Evolutionary conservation across 2,888 invertebrate genomes (phyloP), one percentile per base, ranked within the genome.

Genomic region (Dysmachus trigonus): DNA sequence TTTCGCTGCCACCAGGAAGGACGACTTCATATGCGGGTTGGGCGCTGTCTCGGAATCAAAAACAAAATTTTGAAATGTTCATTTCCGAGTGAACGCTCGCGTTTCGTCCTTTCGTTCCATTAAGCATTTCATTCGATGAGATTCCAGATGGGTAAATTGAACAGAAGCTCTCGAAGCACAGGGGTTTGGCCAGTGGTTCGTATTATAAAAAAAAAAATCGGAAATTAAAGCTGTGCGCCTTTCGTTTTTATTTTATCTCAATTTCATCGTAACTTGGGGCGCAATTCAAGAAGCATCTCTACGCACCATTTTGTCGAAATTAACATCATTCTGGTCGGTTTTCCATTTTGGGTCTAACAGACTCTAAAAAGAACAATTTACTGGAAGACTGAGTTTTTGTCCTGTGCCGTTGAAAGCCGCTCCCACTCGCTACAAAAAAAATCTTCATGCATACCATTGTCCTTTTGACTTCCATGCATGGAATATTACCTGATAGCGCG

Each of bases 111-210:
- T 76, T 76, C 76, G 7, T 76, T 76, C 38, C 76, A 76, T 76
- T 76, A 76, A 76, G 33, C 76, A 76, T 76, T 76, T 10, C 13
- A 41, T 76, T 76, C 35, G 76, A 76, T 76, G 33, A 76, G 76
- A 76, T 76, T 76, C 76, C 76, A 76, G 35, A 18, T 41, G 76
- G 35, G 76, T 76, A 76, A 76, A 35, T 76, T 76, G 76, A 76
- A 76, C 41, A 76, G 76, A 76, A 76, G 10, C 38, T n/a, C n/a
- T 27, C 38, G 41, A 76, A n/a, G n/a, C 41, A 13, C 7, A 13
- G 10, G 18, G 22, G 22, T 7, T 18, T 2, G 53, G 22, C 22
- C 53, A 53, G 53, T 53, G 8, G 53, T 18, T 18, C 62, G 62
- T 22, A 18, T 76, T 76, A 18, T 38, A 38, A 76, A 41, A 27